Evolutionary conservation across 2,113 vertebrate genomes (phyloP).

Genomic region (Colius striatus): DNA sequence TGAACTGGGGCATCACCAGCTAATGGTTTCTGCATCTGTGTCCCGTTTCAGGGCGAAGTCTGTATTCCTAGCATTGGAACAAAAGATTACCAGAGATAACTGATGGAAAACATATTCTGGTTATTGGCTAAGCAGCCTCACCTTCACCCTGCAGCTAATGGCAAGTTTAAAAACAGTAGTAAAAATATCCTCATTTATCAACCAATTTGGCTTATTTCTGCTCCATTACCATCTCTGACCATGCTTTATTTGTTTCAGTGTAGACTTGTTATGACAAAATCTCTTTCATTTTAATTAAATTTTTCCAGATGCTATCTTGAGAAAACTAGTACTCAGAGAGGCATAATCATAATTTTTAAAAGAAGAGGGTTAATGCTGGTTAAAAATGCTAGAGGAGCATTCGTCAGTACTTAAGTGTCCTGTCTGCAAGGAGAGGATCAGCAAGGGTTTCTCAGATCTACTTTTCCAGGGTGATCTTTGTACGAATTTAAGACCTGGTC

Average conservation of each 20-base stretch:
- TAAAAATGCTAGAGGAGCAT: background rate
- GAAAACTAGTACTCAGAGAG: background rate
- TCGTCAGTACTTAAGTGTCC: background rate
- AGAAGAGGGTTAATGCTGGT: background rate
- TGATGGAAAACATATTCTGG: background rate
- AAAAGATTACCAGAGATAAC: conserved; percentile 31
- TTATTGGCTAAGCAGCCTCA: conserved; percentile 15
- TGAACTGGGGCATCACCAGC: background rate
- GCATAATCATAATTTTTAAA: conserved; percentile 10
- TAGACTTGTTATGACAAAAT: conserved; percentile 25
- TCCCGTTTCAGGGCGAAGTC: background rate
- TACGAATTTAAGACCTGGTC: background rate
- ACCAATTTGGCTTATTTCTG: conserved; percentile 2
- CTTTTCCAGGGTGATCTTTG: background rate
- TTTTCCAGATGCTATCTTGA: conserved; percentile 25
- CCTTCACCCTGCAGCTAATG: conserved; percentile 4
- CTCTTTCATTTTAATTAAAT: conserved; percentile 3
- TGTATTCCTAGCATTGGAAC: background rate
- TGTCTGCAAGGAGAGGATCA: background rate
- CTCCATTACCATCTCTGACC: background rate
- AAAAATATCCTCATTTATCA: background rate
- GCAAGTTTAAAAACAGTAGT: background rate
- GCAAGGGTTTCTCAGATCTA: background rate
- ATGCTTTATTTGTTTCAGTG: background rate
- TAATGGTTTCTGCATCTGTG: background rate